phyloP scores from a whole-genome alignment of 2,113 vertebrate genomes.

The Excalfactoria chinensis region DNA sequence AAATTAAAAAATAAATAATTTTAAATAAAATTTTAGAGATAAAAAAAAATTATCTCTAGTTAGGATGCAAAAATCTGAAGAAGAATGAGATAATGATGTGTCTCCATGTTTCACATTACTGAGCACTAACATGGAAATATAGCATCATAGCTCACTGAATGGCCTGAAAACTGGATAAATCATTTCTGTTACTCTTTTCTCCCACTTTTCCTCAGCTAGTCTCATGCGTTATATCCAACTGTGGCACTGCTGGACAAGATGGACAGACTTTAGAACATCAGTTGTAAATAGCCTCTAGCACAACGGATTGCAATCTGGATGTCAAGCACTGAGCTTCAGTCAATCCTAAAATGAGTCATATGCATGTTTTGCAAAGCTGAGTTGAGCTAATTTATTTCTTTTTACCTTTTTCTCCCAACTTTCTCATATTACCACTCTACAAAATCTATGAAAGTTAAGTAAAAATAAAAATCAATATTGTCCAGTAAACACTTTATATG shows the following conservation, averaged over 20 bases:
- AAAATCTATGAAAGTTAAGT: neutral
- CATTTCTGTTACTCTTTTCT: neutral
- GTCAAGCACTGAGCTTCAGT: neutral
- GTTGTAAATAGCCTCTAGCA: neutral
- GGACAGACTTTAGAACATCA: neutral
- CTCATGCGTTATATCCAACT: neutral
- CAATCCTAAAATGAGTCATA: neutral
- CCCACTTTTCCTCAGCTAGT: neutral
- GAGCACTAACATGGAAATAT: neutral
- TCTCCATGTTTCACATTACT: neutral
- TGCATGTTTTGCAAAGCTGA: neutral
- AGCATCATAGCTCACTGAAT: neutral
- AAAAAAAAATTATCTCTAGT: neutral
- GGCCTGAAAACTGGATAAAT: neutral
- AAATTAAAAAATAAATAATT: too few relatives aligned
- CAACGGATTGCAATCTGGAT: neutral
- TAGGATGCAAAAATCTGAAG: neutral
- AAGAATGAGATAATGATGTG: neutral
- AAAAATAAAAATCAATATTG: neutral
- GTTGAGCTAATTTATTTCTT: neutral
- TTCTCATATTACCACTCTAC: neutral
- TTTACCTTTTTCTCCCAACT: neutral
- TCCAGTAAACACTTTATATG: neutral
- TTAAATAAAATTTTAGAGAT: too few relatives aligned
- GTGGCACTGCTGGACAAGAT: neutral